phyloP scores from a whole-genome alignment of 2,113 vertebrate genomes.

The Ciconia maguari region DNA sequence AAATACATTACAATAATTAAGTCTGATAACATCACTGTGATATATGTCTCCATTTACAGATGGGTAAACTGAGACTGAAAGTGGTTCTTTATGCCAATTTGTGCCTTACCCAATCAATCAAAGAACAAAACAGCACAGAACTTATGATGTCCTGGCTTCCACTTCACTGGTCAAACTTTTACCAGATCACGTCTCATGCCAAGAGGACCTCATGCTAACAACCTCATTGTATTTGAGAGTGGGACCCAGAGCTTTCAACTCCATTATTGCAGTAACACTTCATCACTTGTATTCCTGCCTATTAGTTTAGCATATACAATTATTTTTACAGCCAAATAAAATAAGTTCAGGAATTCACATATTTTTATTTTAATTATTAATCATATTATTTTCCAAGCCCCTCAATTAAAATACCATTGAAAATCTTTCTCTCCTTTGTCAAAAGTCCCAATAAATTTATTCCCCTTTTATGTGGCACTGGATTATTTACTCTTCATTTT shows the following conservation, averaged over 20 bases:
- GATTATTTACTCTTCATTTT: constrained; percentile 61
- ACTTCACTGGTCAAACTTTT: constrained; percentile 52
- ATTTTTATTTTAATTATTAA: constrained; percentile 43
- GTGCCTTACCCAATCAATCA: constrained; percentile 20
- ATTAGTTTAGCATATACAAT: constrained; percentile 33
- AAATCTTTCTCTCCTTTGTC: constrained; percentile 21
- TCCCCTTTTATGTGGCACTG: constrained; percentile 51
- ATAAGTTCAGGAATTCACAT: neutral
- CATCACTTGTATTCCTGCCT: neutral
- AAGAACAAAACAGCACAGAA: constrained; percentile 32
- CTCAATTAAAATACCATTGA: constrained; percentile 15
- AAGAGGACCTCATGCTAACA: constrained; percentile 35
- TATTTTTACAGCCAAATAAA: constrained; percentile 38
- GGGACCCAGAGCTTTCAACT: neutral
- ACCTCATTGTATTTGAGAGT: constrained; percentile 5
- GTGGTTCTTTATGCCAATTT: neutral
- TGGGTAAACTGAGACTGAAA: constrained; percentile 4
- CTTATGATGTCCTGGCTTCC: constrained; percentile 37
- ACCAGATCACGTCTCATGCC: constrained; percentile 20
- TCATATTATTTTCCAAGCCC: constrained; percentile 18
- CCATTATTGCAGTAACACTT: constrained; percentile 7
- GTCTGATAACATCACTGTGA: neutral
- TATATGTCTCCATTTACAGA: constrained; percentile 2
- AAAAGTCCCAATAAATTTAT: constrained; percentile 20
- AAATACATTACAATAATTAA: neutral